Conservation (phyloP, 2,113 vertebrate genomes). For the Clinocottus analis region DNA sequence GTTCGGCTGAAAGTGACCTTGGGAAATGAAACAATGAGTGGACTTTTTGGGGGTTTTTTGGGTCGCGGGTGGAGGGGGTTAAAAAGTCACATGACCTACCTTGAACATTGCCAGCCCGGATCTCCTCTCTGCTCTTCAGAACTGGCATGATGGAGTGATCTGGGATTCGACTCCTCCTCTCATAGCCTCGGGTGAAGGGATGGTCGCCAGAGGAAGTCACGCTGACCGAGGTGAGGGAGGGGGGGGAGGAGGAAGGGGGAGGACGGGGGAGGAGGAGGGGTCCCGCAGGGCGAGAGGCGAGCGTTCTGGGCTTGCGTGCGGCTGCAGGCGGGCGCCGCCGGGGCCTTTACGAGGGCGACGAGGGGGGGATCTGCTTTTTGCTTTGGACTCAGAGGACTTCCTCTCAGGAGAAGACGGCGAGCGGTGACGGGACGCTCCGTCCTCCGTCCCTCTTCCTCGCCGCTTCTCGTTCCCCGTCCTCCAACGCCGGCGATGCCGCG, state of each 20-base stretch:
- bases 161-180: conserved; percentile 83
- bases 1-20: background rate
- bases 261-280: conserved; percentile 26
- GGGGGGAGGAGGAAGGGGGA: too few species aligned
- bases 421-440: conserved; percentile 43
- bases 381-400: conserved; percentile 26
- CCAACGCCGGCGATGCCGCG: conserved; percentile 49
- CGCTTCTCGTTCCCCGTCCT: conserved; percentile 53
- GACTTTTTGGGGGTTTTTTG: background rate
- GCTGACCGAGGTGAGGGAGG: too few species aligned
- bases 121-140: conserved; percentile 85
- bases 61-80: background rate
- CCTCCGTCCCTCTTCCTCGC: conserved; percentile 60
- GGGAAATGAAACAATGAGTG: background rate
- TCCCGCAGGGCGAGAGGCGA: conserved; percentile 18
- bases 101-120: conserved; percentile 87
- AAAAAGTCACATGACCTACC: conserved; percentile 71
- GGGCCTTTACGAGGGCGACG: too few species aligned
- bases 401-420: conserved; percentile 23
- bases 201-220: conserved; percentile 76
- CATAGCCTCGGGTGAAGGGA: conserved; percentile 86
- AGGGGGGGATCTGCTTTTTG: conserved; percentile 5
- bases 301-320: too few species aligned
- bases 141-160: conserved; percentile 87
- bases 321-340: too few species aligned